Base-by-base conservation (phyloP, 2,888 invertebrate species). In the Caenorhabditis panamensis region DNA sequence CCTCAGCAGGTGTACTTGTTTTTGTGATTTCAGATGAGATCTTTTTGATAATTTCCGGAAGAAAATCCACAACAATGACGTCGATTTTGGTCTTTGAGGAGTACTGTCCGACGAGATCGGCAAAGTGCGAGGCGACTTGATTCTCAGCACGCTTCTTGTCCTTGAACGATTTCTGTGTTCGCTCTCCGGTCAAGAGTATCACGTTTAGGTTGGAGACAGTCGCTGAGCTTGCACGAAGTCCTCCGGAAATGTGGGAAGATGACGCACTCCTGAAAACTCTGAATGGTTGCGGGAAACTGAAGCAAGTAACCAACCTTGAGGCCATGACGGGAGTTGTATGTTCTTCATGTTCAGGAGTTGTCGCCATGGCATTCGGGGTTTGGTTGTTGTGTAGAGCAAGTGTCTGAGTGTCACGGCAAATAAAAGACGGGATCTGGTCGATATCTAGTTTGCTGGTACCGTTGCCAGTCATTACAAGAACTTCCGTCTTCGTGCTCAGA, bases 31-130 rank as follows among this genome's bases (percentile, higher is more conserved):
- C 68, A 5, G 68, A 73, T 8, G 73, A 69, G 11, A 85, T 76
- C 9, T 44, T 72, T 64, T 82, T 83, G 61, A 85, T 71, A 0
- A 82, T 59, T 13, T 76, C 72, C 0, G 22, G 37, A 2, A 66
- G 51, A 1, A 83, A 24, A 61, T 81, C 81, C 49, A 75, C 78
- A 1, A 81, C 82, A 1, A 85, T 22, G 1, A 85, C 82, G 11
- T 83, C 79, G 16, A 85, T 80, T 44, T 58, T 79, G 6, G 62
- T 56, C 44, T 77, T 79, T 1, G 22, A 26, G 16, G 64, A 44
- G 53, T 77, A 85, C 31, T 80, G 54, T 2, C 47, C 28, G 11
- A 83, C 56, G 5, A 59, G 62, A 4, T 82, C 83, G 4, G 63
- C 18, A 20, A 82, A 53, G 24, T 79, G 76, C 1, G 59, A 59